Conservation (phyloP, 2,888 invertebrate species). For the Ichneumon xanthorius region DNA sequence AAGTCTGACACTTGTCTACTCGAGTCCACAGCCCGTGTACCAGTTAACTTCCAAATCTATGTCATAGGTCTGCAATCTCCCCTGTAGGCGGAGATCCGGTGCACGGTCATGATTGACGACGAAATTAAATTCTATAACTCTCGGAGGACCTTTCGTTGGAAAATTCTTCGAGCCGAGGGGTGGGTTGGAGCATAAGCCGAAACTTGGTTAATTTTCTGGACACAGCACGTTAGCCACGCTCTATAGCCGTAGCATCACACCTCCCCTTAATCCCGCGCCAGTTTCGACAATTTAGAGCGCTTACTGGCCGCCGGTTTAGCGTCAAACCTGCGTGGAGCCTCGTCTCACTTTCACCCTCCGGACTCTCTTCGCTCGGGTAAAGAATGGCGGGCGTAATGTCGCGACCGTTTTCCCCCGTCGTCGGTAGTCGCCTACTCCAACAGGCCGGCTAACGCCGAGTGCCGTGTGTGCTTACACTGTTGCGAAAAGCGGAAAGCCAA, state of each 20-base stretch:
- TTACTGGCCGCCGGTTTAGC: slow-evolving; percentile 77
- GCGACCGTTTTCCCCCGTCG: slow-evolving; percentile 50
- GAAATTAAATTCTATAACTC: slow-evolving; percentile 69
- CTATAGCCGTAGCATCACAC: neutral
- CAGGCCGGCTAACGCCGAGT: slow-evolving; percentile 27
- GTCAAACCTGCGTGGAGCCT: slow-evolving; percentile 76
- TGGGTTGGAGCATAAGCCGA: neutral
- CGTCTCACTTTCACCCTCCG: slow-evolving; percentile 23
- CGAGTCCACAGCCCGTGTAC: no score
- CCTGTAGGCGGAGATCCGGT: no score
- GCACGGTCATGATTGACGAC: slow-evolving; percentile 40
- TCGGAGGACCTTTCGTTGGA: slow-evolving; percentile 47
- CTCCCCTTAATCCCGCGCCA: slow-evolving; percentile 78
- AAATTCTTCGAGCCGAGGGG: slow-evolving; percentile 58
- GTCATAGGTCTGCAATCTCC: no score
- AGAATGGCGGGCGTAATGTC: slow-evolving; percentile 78
- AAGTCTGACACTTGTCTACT: no score
- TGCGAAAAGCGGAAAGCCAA: slow-evolving; percentile 61
- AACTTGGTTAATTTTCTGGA: slow-evolving; percentile 73
- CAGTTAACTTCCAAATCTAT: no score
- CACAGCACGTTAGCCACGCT: slow-evolving; percentile 60
- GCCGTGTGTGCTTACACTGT: slow-evolving; percentile 43
- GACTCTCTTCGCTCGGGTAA: slow-evolving; percentile 75
- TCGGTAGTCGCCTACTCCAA: slow-evolving; percentile 2
- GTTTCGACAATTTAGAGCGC: slow-evolving; percentile 81